Percentiles rank a stretch among this genome's conserved stretches.
Evolutionary conservation across 1,140 invertebrate genomes (phyloP).

Genomic region (Coptotermes formosanus): DNA sequence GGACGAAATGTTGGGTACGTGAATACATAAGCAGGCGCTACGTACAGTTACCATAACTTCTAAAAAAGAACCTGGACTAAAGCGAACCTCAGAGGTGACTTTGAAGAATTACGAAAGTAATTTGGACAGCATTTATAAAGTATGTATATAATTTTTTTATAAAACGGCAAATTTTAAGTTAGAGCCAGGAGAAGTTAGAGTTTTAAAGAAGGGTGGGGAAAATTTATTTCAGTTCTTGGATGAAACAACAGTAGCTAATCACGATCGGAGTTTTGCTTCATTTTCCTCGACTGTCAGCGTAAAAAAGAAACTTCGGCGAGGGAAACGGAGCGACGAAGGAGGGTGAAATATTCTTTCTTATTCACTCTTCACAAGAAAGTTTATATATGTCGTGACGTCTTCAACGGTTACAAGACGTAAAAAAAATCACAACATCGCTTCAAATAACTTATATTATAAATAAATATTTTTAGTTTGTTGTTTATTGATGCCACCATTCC

Average conservation of each 20-base stretch:
- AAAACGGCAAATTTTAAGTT: not conserved
- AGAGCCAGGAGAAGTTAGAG: not conserved
- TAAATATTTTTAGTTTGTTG: too few species aligned
- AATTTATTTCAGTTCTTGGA: constrained; percentile 10
- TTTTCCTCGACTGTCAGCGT: not conserved
- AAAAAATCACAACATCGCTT: not conserved
- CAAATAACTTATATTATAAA: too few species aligned
- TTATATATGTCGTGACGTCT: not conserved
- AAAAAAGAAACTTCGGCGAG: not conserved
- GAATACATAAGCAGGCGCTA: too few species aligned
- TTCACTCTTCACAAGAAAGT: not conserved
- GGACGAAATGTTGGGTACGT: too few species aligned
- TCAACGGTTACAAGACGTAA: not conserved
- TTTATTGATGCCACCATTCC: too few species aligned
- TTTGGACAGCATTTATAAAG: not conserved
- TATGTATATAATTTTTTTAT: not conserved
- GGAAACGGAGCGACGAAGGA: not conserved
- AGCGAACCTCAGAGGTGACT: too few species aligned
- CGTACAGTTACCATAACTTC: too few species aligned
- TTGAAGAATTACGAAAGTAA: too few species aligned
- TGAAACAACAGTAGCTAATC: constrained; percentile 18
- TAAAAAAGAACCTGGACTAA: too few species aligned
- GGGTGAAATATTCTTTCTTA: not conserved
- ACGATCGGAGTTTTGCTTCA: not conserved
- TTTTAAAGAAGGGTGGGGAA: not conserved